phyloP scores from a whole-genome alignment of 2,888 invertebrate genomes.

The Ophioninae sp. region DNA sequence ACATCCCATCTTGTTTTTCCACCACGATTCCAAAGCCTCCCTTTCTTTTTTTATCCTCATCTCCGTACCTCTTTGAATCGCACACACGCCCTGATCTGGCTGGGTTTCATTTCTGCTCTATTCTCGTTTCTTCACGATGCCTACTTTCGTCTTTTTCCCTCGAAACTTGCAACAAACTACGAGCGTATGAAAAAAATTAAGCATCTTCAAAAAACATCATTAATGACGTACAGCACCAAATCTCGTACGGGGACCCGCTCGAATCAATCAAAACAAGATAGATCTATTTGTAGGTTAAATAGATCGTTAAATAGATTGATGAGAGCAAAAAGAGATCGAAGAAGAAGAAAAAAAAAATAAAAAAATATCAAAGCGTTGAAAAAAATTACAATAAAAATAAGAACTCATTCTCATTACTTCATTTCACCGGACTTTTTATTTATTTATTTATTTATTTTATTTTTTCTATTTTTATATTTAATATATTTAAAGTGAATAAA shows the following conservation, averaged over 20 bases:
- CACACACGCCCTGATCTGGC: neutral
- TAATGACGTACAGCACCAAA: neutral
- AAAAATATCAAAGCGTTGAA: neutral
- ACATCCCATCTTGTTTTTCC: conserved; percentile 60
- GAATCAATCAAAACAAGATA: conserved; percentile 12
- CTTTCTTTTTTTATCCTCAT: conserved; percentile 15
- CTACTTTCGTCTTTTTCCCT: neutral
- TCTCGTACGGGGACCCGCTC: neutral
- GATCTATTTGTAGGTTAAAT: conserved; percentile 18
- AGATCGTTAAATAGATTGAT: conserved; percentile 20
- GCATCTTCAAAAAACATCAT: neutral
- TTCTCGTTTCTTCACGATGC: neutral
- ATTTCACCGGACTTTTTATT: too few species aligned
- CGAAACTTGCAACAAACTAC: neutral
- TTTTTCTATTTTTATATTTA: too few species aligned
- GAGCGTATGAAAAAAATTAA: neutral
- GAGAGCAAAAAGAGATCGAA: neutral
- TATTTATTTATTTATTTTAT: too few species aligned
- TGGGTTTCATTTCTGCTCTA: neutral
- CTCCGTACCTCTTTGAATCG: neutral
- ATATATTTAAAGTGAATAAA: too few species aligned
- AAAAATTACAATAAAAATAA: too few species aligned
- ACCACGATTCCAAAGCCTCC: conserved; percentile 48
- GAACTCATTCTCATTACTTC: too few species aligned
- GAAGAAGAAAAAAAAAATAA: neutral